phyloP scores from a whole-genome alignment of 2,888 invertebrate genomes.

The Drosophila barbarae region DNA sequence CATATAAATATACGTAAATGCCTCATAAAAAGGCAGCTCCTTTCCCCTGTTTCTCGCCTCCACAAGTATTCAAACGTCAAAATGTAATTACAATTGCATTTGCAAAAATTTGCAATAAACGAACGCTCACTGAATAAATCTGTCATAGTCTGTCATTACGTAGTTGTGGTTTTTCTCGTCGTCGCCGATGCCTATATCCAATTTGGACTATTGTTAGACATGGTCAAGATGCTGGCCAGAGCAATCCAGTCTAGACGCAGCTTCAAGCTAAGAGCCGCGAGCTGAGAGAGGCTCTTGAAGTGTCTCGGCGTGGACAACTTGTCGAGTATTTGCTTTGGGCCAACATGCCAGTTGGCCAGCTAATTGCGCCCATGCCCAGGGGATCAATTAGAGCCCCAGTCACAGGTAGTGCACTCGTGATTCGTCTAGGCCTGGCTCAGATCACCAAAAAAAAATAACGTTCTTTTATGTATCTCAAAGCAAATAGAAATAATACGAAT shows the following conservation, averaged over 20 bases:
- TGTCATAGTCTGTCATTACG: constrained; percentile 14
- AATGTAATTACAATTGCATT: constrained; percentile 50
- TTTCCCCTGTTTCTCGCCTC: not conserved
- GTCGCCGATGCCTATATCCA: constrained; percentile 43
- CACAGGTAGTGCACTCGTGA: constrained; percentile 38
- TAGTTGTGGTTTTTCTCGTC: constrained; percentile 20
- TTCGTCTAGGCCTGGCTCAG: constrained; percentile 34
- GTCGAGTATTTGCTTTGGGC: constrained; percentile 42
- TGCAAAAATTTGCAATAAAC: constrained; percentile 57
- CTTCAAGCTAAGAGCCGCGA: constrained; percentile 48
- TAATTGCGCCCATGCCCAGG: constrained; percentile 65
- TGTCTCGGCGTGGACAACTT: constrained; percentile 43
- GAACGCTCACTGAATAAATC: constrained; percentile 33
- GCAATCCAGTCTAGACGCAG: constrained; percentile 30
- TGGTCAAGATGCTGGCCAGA: constrained; percentile 38
- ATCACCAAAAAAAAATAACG: constrained; percentile 4
- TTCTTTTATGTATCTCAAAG: not conserved
- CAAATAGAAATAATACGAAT: constrained; percentile 15
- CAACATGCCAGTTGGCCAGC: constrained; percentile 40
- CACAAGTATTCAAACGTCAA: not conserved
- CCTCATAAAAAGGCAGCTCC: not conserved
- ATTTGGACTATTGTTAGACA: constrained; percentile 65
- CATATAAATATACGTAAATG: constrained; percentile 2
- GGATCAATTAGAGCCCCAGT: constrained; percentile 61
- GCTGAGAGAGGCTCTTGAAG: constrained; percentile 43